phyloP scores from a whole-genome alignment of 2,113 vertebrate species.

The Ploceus nigricollis region DNA sequence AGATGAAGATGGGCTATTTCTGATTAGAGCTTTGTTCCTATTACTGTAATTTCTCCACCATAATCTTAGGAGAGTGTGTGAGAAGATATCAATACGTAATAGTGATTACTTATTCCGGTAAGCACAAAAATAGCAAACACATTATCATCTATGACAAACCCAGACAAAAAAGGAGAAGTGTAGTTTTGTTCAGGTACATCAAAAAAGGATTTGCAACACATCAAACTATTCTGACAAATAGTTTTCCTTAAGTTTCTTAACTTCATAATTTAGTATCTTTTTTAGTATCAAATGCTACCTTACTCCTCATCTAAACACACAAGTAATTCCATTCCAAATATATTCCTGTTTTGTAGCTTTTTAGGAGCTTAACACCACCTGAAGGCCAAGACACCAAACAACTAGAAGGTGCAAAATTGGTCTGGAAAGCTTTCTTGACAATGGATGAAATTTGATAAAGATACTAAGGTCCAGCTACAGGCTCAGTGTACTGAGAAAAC shows the following conservation, averaged over 20 bases:
- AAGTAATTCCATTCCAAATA: neutral
- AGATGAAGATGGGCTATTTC: neutral
- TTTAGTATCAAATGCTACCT: neutral
- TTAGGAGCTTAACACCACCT: neutral
- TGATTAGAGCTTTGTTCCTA: neutral
- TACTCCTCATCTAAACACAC: neutral
- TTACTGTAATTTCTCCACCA: neutral
- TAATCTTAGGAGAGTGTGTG: neutral
- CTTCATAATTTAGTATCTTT: neutral
- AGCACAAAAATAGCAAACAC: neutral
- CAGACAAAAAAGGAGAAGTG: neutral
- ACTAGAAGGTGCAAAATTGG: neutral
- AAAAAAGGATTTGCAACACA: neutral
- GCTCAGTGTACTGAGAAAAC: neutral
- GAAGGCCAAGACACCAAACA: neutral
- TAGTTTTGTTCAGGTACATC: neutral
- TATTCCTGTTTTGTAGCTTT: neutral
- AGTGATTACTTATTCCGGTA: neutral
- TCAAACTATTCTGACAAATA: neutral
- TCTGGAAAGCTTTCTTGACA: neutral
- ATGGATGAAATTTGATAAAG: neutral
- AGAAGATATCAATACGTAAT: neutral
- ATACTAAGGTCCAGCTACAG: neutral
- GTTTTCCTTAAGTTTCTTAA: neutral
- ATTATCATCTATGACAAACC: neutral